Evolutionary conservation across 2,888 invertebrate genomes (phyloP).

Genomic region (Patella caerulea): DNA sequence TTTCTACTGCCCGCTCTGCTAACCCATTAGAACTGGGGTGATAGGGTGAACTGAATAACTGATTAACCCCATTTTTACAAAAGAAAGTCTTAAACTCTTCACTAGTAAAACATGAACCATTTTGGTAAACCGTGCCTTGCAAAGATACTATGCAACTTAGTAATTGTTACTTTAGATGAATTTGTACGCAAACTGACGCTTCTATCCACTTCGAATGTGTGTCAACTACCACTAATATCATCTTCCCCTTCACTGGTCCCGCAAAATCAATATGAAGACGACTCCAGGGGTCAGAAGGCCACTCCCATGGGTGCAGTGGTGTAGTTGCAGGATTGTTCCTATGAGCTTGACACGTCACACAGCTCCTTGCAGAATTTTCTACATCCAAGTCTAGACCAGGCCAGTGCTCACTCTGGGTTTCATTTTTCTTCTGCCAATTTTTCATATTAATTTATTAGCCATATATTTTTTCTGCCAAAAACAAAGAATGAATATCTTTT

Average conservation of each 20-base stretch:
- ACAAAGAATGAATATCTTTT: too few species aligned
- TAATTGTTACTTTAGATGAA: too few species aligned
- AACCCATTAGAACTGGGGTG: not conserved
- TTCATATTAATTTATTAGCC: too few species aligned
- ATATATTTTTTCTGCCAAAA: too few species aligned
- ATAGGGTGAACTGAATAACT: not conserved
- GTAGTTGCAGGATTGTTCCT: constrained; percentile 38
- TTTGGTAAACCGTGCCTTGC: not conserved
- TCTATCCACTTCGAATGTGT: too few species aligned
- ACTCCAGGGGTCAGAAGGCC: constrained; percentile 56
- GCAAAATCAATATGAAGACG: constrained; percentile 68
- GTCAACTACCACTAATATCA: too few species aligned
- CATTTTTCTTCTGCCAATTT: too few species aligned
- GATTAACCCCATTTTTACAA: not conserved
- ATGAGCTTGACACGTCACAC: constrained; percentile 27
- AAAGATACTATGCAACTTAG: not conserved
- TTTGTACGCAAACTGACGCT: too few species aligned
- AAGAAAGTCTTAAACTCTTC: constrained; percentile 3
- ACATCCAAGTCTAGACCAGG: constrained; percentile 38
- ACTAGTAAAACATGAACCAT: constrained; percentile 5
- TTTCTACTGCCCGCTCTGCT: not conserved
- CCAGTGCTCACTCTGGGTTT: constrained; percentile 16
- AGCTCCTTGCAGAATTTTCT: constrained; percentile 42
- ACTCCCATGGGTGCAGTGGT: constrained; percentile 44
- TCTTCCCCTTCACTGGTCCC: too few species aligned